Percentiles rank a stretch among this genome's conserved stretches.
Conservation (phyloP, 2,113 vertebrate genomes). For the Tringa solitaria region DNA sequence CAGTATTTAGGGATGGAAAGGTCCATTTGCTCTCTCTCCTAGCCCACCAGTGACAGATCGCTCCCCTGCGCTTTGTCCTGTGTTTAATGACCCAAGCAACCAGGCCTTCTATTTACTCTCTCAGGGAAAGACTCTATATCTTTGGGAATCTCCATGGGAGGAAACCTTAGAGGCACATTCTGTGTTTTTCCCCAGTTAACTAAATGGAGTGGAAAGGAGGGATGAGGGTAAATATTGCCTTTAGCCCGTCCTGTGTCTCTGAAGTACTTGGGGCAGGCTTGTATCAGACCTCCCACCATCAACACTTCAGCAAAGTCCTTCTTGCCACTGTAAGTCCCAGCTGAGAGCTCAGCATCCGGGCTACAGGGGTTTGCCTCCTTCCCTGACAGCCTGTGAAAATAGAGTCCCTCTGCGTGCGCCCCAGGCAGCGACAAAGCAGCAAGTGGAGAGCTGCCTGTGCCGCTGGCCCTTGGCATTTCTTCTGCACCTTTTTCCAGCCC, state of each 20-base stretch:
- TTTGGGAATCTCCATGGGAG: neutral
- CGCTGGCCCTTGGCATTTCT: neutral
- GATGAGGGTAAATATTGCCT: neutral
- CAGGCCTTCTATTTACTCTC: neutral
- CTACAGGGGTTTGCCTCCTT: neutral
- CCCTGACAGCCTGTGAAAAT: neutral
- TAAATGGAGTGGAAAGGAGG: neutral
- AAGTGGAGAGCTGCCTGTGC: neutral
- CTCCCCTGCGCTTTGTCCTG: neutral
- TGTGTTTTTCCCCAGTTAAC: neutral
- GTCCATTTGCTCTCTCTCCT: constrained; percentile 21
- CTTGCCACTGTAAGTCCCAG: neutral
- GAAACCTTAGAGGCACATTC: neutral
- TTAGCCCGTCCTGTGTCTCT: neutral
- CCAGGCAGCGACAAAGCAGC: neutral
- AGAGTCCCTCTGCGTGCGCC: accelerated
- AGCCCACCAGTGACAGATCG: neutral
- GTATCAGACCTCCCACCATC: neutral
- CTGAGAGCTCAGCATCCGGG: neutral
- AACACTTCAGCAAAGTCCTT: neutral
- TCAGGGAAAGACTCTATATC: neutral
- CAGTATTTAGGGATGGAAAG: neutral
- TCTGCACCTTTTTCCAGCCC: neutral
- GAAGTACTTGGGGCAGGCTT: neutral
- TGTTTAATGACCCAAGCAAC: constrained; percentile 30